Percentiles rank a stretch among this genome's conserved stretches.
phyloP scores from a whole-genome alignment of 2,888 invertebrate species.

The Epirrhoe alternata region DNA sequence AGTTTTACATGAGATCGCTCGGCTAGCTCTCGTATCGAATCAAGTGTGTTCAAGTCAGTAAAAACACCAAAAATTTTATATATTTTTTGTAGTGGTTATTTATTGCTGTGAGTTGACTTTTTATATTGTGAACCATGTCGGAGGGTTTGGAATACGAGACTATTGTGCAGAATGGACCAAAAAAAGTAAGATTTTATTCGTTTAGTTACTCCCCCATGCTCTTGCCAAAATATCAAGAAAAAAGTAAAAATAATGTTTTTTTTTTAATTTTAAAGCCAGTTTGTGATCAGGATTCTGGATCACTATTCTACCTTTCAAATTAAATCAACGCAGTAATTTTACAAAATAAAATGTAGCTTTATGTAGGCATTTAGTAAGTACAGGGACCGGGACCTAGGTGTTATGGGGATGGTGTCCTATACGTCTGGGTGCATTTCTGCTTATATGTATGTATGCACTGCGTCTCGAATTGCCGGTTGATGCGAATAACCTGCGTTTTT shows the following conservation, averaged over 20 bases:
- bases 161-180: constrained; percentile 87
- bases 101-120: constrained; percentile 66
- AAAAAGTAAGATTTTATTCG: constrained; percentile 81
- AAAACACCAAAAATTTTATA: constrained; percentile 59
- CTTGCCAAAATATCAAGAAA: background rate
- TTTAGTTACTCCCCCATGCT: background rate
- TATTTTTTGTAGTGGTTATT: constrained; percentile 56
- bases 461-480: constrained; percentile 63
- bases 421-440: constrained; percentile 77
- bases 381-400: constrained; percentile 40
- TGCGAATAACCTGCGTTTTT: constrained; percentile 66
- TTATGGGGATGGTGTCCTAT: constrained; percentile 66
- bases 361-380: constrained; percentile 28
- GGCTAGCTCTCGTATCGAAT: constrained; percentile 50
- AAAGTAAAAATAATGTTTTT: constrained; percentile 1
- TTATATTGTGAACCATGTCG: constrained; percentile 77
- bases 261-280: background rate
- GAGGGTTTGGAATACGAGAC: constrained; percentile 88
- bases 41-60: constrained; percentile 57
- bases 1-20: constrained; percentile 55
- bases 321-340: no score
- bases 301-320: constrained; percentile 4
- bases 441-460: constrained; percentile 57
- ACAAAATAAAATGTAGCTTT: background rate
- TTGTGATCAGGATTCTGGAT: no score